These are phyloP conservation scores for Orchesella flavescens DNA, from an alignment of 2,888 invertebrate species.

Conservation along the genomic window DNA sequence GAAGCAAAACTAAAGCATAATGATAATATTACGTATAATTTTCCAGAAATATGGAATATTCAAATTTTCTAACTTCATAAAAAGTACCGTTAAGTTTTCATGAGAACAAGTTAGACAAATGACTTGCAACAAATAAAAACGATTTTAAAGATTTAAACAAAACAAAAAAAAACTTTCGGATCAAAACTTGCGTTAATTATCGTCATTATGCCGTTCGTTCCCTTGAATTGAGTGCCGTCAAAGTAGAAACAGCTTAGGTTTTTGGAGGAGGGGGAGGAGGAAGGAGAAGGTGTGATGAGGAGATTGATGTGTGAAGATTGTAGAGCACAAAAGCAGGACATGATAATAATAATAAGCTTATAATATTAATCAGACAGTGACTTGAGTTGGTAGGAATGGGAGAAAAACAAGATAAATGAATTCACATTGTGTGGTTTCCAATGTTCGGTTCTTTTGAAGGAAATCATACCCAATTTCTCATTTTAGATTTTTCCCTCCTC, in stretches of 20 bases:
- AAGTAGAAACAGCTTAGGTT: neutral
- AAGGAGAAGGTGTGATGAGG: slow-evolving; percentile 50
- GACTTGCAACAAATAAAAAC: neutral
- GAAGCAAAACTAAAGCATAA: neutral
- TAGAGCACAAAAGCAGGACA: slow-evolving; percentile 44
- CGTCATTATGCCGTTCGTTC: slow-evolving; percentile 8
- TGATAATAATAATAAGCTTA: slow-evolving; percentile 6
- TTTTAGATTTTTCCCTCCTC: slow-evolving; percentile 19
- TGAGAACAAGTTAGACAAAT: neutral
- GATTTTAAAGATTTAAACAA: neutral
- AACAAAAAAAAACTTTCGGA: neutral
- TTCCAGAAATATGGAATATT: neutral
- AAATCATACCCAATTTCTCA: slow-evolving; percentile 69
- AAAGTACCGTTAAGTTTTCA: neutral
- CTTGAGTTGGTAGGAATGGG: neutral
- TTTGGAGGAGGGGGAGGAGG: slow-evolving; percentile 12
- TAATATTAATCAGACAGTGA: neutral
- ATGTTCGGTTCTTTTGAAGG: slow-evolving; percentile 63
- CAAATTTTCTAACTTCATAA: neutral
- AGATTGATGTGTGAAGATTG: slow-evolving; percentile 68
- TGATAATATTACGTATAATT: neutral
- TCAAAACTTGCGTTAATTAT: slow-evolving; percentile 6
- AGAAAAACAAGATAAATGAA: slow-evolving; percentile 70
- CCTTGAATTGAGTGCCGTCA: slow-evolving; percentile 19
- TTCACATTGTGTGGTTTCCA: slow-evolving; percentile 71